Evolutionary conservation across 2,113 vertebrate species (phyloP), one percentile per base, ranked within the genome.

Genomic region (Glaucomys volans): DNA sequence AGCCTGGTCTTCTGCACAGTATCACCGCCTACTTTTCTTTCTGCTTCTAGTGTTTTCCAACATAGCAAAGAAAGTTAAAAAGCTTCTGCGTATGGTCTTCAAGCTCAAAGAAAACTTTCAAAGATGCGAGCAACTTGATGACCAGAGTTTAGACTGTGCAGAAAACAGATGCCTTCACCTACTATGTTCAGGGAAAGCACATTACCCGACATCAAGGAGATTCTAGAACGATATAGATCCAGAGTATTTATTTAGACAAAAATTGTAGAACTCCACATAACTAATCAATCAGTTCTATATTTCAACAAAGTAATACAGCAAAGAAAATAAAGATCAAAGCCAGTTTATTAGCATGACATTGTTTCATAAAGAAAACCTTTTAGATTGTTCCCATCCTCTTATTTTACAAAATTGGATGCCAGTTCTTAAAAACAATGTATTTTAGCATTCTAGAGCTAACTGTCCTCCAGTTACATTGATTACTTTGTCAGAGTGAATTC

Each of bases 401-500:
- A 75, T 13, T 50, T 37, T 93, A 42, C 47, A 83, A 85, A 96
- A 91, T 90, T 42, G 74, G 22, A 64, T 30, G 37, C 57, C 32
- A 83, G 30, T 82, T 89, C n/a, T 91, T 74, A 91, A 62, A 1
- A 81, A 85, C 37, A 94, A 77, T 69, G 66, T 37, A 59, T 44
- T 94, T 76, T 71, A 57, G 30, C 44, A 76, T 67, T 91, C 59
- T 82, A 64, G 44, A 94, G 37, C 47, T 64, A 85, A 87, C 32
- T 83, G 92, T 81, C 7, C 37, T 85, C 93, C 87, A 57, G 40
- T 90, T 95, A 95, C 24, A 96, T 18, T 76, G 59, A 94, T 95
- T 42, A 79, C 90, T 94, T 89, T 90, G 67, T 76, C 74, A 90
- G 66, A 94, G 40, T 80, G 50, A 37, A 50, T 93, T 97, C 92